These are phyloP conservation scores for Sesamia nonagrioides DNA, from an alignment of 1,140 invertebrate genomes.

Conservation along the genomic window DNA sequence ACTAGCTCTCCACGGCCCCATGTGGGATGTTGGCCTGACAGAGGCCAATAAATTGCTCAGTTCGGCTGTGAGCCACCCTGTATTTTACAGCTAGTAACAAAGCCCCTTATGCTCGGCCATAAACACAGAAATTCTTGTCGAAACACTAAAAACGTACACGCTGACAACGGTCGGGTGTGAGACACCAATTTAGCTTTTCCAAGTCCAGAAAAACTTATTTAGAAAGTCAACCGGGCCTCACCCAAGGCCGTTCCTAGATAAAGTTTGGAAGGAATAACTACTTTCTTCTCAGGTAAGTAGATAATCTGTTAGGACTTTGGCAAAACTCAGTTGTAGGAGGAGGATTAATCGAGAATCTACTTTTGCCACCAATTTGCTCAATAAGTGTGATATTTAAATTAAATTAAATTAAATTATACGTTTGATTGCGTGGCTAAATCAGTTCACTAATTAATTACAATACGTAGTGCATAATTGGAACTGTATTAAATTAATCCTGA, in stretches of 20 bases:
- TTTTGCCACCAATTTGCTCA: background rate
- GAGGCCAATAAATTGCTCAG: slow-evolving; percentile 44
- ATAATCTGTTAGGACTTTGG: slow-evolving; percentile 36
- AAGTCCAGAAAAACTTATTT: slow-evolving; percentile 14
- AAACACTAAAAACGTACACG: slow-evolving; percentile 35
- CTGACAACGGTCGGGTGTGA: slow-evolving; percentile 24
- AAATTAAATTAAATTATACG: slow-evolving; percentile 18
- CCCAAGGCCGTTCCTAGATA: slow-evolving; percentile 4
- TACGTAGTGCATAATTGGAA: slow-evolving; percentile 12
- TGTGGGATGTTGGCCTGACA: slow-evolving; percentile 40
- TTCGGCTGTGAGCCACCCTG: slow-evolving; percentile 27
- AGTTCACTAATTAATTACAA: slow-evolving; percentile 27
- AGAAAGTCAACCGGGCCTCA: slow-evolving; percentile 2
- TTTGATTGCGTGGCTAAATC: background rate
- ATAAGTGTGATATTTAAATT: background rate
- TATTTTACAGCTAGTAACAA: slow-evolving; percentile 35
- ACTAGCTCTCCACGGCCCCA: slow-evolving; percentile 45
- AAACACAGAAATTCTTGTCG: slow-evolving; percentile 37
- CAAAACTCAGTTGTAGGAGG: background rate
- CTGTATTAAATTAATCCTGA: slow-evolving; percentile 15
- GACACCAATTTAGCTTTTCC: slow-evolving; percentile 18
- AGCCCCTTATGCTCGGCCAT: slow-evolving; percentile 33
- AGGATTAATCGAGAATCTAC: slow-evolving; percentile 24
- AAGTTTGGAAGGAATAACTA: slow-evolving; percentile 17
- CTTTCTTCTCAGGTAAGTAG: slow-evolving; percentile 34